These are phyloP conservation scores for Megathymus violae DNA, from an alignment of 1,140 invertebrate genomes.

Conservation along the genomic window DNA sequence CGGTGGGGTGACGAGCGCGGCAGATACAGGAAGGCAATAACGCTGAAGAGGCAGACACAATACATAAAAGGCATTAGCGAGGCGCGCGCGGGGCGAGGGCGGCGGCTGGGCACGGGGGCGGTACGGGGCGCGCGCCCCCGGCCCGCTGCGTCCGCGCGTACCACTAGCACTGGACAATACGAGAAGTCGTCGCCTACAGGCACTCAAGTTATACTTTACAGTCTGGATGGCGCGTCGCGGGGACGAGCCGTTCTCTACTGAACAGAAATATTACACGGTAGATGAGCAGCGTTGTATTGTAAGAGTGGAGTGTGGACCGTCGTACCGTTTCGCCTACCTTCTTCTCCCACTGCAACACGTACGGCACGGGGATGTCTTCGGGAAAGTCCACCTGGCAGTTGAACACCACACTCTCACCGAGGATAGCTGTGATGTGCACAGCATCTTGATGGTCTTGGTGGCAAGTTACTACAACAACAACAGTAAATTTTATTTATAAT, in stretches of 20 bases:
- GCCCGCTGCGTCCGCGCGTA: constrained; percentile 67
- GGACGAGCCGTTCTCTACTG: constrained; percentile 78
- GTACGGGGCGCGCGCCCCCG: constrained; percentile 46
- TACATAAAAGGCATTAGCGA: constrained; percentile 69
- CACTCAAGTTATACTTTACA: constrained; percentile 75
- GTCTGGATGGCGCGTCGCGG: constrained; percentile 71
- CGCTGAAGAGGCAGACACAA: constrained; percentile 66
- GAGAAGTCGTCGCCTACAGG: constrained; percentile 61
- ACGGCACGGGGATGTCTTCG: constrained; percentile 96
- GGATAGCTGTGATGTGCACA: constrained; percentile 96
- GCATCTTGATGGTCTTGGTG: constrained; percentile 91
- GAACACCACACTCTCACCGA: constrained; percentile 97
- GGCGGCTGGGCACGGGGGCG: constrained; percentile 53
- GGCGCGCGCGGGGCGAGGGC: constrained; percentile 59
- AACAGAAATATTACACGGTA: constrained; percentile 81
- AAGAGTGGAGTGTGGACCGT: constrained; percentile 90
- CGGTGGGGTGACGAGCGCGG: constrained; percentile 55
- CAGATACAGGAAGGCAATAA: constrained; percentile 65
- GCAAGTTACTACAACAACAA: constrained; percentile 76
- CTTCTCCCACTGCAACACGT: constrained; percentile 99
- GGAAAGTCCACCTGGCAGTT: constrained; percentile 98
- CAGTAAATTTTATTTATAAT: not conserved
- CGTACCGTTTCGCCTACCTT: constrained; percentile 97
- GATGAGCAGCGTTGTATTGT: constrained; percentile 82
- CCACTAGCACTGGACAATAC: constrained; percentile 71